Evolutionary conservation across 2,797 vertebrate genomes (phyloP).

Genomic region (Falco concolor): DNA sequence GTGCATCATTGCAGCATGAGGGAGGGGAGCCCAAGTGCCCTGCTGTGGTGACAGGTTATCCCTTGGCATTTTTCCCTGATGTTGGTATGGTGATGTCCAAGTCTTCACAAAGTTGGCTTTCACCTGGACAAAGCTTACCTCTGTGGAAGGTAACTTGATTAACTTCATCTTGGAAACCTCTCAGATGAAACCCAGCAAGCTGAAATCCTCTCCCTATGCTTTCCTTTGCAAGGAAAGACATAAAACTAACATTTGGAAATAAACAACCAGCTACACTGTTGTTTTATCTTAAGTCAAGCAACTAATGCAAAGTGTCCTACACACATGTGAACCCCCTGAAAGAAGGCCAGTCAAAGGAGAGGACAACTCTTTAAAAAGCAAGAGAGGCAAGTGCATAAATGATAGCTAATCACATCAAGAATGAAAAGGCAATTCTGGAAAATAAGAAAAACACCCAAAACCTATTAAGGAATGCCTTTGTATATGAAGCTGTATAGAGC

Average conservation of each 20-base stretch:
- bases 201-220: neutral
- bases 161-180: neutral
- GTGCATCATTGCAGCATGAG: neutral
- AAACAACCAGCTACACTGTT: neutral
- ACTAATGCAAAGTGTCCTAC: neutral
- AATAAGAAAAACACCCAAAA: neutral
- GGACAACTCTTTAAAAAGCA: neutral
- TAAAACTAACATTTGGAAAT: neutral
- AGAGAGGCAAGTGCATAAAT: neutral
- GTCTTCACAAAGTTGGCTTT: neutral
- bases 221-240: neutral
- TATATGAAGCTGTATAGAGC: neutral
- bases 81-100: neutral
- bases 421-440: neutral
- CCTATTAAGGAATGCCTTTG: neutral
- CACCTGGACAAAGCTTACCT: neutral
- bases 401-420: neutral
- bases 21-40: neutral
- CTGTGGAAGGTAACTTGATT: neutral
- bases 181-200: neutral
- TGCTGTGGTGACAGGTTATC: neutral
- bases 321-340: neutral
- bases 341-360: neutral
- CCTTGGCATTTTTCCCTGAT: neutral
- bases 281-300: neutral